A percentile compares a stretch with the other conserved stretches of the same genome.
Evolutionary conservation across 1,140 invertebrate species (phyloP).

Genomic region (Heliconius hewitsoni): DNA sequence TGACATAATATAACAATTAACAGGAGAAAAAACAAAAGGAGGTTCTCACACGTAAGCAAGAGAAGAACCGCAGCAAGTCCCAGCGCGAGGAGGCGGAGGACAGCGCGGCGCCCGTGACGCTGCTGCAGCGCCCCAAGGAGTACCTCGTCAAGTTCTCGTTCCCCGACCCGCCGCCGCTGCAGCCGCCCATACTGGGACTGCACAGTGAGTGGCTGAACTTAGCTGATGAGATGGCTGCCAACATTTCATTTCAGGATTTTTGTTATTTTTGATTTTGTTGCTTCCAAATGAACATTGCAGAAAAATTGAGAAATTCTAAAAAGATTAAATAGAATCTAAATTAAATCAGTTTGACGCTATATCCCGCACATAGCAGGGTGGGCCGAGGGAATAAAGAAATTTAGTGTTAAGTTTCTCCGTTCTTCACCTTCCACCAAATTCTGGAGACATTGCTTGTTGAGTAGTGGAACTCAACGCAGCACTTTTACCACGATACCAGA

Average conservation of each 20-base stretch:
- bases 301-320: no score
- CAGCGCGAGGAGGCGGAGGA: constrained; percentile 91
- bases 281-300: no score
- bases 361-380: not conserved
- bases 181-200: constrained; percentile 96
- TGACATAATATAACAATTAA: not conserved
- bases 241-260: no score
- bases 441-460: no score
- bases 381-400: not conserved
- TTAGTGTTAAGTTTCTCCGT: no score
- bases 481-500: not conserved
- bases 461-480: no score
- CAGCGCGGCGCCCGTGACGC: constrained; percentile 89
- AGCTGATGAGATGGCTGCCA: no score
- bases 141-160: constrained; percentile 99
- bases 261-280: no score
- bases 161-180: constrained; percentile 95
- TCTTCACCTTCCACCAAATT: no score
- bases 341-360: not conserved
- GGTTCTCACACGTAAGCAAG: constrained; percentile 94
- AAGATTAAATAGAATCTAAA: no score
- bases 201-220: constrained; percentile 84
- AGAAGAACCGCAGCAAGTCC: constrained; percentile 92
- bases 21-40: constrained; percentile 96
- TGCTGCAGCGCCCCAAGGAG: constrained; percentile 94